Conservation (phyloP, 2,888 invertebrate species). For the Capitulum mitella region DNA sequence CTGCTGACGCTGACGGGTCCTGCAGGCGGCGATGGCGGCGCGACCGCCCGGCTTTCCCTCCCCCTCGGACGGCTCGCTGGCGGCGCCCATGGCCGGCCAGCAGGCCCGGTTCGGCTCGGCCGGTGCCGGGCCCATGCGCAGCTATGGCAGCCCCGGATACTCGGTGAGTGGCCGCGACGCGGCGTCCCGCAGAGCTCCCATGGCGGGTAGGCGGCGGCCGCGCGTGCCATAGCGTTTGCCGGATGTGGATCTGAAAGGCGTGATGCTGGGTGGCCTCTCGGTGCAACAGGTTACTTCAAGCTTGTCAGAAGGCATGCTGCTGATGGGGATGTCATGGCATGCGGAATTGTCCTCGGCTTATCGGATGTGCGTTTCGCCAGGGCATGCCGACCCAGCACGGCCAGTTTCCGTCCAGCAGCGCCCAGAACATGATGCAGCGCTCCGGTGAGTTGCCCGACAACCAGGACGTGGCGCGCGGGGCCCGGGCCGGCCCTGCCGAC, state of each 20-base stretch:
- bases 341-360: too few relatives aligned
- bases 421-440: conserved; percentile 21
- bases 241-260: too few relatives aligned
- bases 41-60: background rate
- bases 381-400: conserved; percentile 12
- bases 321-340: too few relatives aligned
- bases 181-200: too few relatives aligned
- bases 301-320: too few relatives aligned
- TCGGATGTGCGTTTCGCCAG: background rate
- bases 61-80: background rate
- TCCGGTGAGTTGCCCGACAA: conserved; percentile 19
- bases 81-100: background rate
- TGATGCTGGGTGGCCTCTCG: too few relatives aligned
- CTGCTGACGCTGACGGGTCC: too few relatives aligned
- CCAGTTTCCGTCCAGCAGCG: conserved; percentile 7
- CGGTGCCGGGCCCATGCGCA: background rate
- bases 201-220: too few relatives aligned
- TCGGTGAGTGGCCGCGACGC: background rate
- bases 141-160: background rate
- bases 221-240: too few relatives aligned
- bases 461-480: too few relatives aligned
- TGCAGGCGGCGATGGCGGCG: conserved; percentile 10
- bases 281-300: too few relatives aligned
- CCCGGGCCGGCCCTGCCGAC: too few relatives aligned
- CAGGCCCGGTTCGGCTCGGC: background rate